phyloP scores from a whole-genome alignment of 2,113 vertebrate species.

The Xiphophorus couchianus region DNA sequence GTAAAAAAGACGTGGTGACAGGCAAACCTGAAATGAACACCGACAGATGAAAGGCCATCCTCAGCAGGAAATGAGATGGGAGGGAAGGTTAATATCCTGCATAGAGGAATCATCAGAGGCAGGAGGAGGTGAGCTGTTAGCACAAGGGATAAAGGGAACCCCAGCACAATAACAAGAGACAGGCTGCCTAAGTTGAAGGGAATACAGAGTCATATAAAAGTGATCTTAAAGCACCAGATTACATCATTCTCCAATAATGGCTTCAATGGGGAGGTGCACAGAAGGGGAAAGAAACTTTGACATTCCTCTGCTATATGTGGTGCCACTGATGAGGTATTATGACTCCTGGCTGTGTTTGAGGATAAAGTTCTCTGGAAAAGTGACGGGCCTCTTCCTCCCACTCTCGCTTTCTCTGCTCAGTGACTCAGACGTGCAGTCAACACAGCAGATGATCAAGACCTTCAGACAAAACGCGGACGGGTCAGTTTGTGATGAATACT shows the following conservation, averaged over 20 bases:
- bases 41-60: constrained; percentile 75
- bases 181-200: constrained; percentile 51
- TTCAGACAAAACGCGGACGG: constrained; percentile 36
- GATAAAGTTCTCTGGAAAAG: constrained; percentile 56
- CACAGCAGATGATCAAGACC: constrained; percentile 46
- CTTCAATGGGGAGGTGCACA: constrained; percentile 62
- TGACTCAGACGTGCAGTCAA: constrained; percentile 35
- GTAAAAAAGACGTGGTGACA: constrained; percentile 68
- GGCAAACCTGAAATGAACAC: constrained; percentile 51
- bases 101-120: constrained; percentile 36
- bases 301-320: constrained; percentile 63
- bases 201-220: constrained; percentile 63
- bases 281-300: constrained; percentile 50
- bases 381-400: constrained; percentile 32
- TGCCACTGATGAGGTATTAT: constrained; percentile 58
- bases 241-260: constrained; percentile 74
- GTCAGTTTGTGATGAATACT: constrained; percentile 58
- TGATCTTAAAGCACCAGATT: constrained; percentile 71
- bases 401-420: constrained; percentile 6
- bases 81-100: constrained; percentile 77
- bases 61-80: constrained; percentile 76
- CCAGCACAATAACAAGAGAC: constrained; percentile 59
- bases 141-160: constrained; percentile 43
- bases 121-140: constrained; percentile 23
- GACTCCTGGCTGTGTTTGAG: constrained; percentile 55